A percentile compares a stretch with the other conserved stretches of the same genome.
phyloP scores from a whole-genome alignment of 2,888 invertebrate genomes.

The Xanthia togata region DNA sequence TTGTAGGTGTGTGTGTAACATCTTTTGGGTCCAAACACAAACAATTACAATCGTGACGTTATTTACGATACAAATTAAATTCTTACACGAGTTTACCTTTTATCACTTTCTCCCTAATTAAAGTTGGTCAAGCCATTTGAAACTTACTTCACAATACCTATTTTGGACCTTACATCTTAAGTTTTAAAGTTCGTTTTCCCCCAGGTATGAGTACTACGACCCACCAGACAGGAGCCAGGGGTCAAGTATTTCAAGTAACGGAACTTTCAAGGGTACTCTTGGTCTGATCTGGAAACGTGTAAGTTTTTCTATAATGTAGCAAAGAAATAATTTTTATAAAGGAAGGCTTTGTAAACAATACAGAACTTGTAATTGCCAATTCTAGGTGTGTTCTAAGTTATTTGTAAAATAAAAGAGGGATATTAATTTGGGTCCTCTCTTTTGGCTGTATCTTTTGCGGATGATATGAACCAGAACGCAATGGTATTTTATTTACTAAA shows the following conservation, averaged over 20 bases:
- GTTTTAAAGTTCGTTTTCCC: slow-evolving; percentile 22
- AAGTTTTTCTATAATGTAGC: slow-evolving; percentile 59
- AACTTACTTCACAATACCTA: slow-evolving; percentile 2
- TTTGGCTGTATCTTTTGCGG: not conserved
- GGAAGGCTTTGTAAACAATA: slow-evolving; percentile 4
- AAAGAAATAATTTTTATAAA: not conserved
- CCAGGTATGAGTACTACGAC: slow-evolving; percentile 92
- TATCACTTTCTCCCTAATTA: slow-evolving; percentile 42
- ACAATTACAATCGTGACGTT: slow-evolving; percentile 29
- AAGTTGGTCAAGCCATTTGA: slow-evolving; percentile 31
- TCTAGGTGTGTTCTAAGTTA: not conserved
- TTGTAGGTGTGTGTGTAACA: too few species aligned
- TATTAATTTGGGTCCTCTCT: not conserved
- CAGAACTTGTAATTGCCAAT: slow-evolving; percentile 3
- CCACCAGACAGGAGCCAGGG: slow-evolving; percentile 94
- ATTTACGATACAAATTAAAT: slow-evolving; percentile 48
- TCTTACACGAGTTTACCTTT: slow-evolving; percentile 23
- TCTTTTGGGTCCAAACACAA: slow-evolving; percentile 5
- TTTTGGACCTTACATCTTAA: slow-evolving; percentile 13
- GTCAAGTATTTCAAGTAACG: slow-evolving; percentile 91
- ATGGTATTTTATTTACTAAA: not conserved
- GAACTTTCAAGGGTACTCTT: slow-evolving; percentile 93
- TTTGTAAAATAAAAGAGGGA: not conserved
- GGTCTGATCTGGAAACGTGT: slow-evolving; percentile 93
- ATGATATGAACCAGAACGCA: not conserved